Evolutionary conservation across 2,888 invertebrate species (phyloP).

Genomic region (Eristalinus aeneus): DNA sequence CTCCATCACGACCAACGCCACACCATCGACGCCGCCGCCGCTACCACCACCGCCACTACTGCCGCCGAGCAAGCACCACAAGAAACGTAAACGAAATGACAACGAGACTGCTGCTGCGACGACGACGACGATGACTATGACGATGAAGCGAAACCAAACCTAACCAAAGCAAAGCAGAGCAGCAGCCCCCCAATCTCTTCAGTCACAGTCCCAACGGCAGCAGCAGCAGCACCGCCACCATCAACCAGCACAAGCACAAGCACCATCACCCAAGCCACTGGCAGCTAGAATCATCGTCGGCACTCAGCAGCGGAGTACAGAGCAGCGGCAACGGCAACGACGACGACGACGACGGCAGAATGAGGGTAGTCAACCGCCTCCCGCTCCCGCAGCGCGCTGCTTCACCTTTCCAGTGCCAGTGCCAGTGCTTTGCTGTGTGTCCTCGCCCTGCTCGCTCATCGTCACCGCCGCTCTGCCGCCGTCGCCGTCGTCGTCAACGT

Average conservation of each 20-base stretch:
- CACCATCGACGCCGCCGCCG: neutral
- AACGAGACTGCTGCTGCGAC: slow-evolving; percentile 31
- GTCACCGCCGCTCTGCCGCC: neutral
- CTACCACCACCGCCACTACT: neutral
- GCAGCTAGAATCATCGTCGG: slow-evolving; percentile 13
- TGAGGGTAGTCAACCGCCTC: neutral
- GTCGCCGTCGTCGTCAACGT: neutral
- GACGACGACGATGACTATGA: slow-evolving; percentile 36
- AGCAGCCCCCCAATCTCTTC: neutral
- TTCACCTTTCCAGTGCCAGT: neutral
- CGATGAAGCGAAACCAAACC: slow-evolving; percentile 65
- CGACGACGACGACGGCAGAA: slow-evolving; percentile 17
- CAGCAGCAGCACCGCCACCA: slow-evolving; percentile 1
- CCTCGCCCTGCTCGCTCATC: neutral
- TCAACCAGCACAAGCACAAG: neutral
- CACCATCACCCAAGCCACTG: slow-evolving; percentile 1
- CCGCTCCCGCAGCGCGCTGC: slow-evolving; percentile 5
- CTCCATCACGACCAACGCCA: slow-evolving; percentile 8
- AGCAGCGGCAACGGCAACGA: neutral
- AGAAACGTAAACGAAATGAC: slow-evolving; percentile 66
- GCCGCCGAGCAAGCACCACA: slow-evolving; percentile 35
- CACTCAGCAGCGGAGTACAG: slow-evolving; percentile 8
- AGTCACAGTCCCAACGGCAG: neutral
- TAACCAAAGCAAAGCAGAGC: slow-evolving; percentile 60
- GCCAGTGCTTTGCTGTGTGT: neutral